phyloP scores from a whole-genome alignment of 1,140 invertebrate genomes.

The Drosophila repleta region DNA sequence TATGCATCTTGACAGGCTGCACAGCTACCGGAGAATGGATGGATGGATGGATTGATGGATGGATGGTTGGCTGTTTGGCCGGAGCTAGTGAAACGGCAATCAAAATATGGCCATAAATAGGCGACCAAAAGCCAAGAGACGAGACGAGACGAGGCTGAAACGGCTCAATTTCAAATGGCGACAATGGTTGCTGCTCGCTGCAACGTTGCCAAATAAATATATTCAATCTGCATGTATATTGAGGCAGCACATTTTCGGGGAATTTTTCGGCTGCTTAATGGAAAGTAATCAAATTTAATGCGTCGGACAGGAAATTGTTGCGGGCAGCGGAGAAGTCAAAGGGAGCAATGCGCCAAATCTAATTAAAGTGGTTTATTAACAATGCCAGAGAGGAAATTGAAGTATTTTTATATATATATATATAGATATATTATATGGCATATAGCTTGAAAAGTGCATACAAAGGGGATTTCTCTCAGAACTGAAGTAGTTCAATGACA shows the following conservation, averaged over 20 bases:
- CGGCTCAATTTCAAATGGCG: constrained; percentile 72
- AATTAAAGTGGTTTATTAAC: not conserved
- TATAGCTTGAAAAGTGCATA: too few relatives aligned
- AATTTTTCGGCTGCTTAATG: constrained; percentile 14
- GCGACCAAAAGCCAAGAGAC: constrained; percentile 33
- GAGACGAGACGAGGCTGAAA: constrained; percentile 33
- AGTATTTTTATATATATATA: not conserved
- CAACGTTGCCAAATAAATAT: constrained; percentile 50
- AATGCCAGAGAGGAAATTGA: not conserved
- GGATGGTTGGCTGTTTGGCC: constrained; percentile 28
- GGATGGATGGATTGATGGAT: constrained; percentile 35
- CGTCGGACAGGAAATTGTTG: not conserved
- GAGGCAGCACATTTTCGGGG: constrained; percentile 17
- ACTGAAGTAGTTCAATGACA: too few relatives aligned
- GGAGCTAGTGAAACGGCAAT: constrained; percentile 48
- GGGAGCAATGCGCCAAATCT: not conserved
- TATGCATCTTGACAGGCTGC: constrained; percentile 59
- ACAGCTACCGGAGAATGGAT: constrained; percentile 32
- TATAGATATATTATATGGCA: too few relatives aligned
- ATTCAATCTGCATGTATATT: constrained; percentile 16
- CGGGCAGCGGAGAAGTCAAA: not conserved
- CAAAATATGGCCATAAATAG: constrained; percentile 74
- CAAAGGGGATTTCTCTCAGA: too few relatives aligned
- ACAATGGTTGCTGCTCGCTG: constrained; percentile 45
- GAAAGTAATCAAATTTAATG: constrained; percentile 44